Evolutionary conservation across 2,888 invertebrate genomes (phyloP).

Genomic region (Eupithecia tripunctaria): DNA sequence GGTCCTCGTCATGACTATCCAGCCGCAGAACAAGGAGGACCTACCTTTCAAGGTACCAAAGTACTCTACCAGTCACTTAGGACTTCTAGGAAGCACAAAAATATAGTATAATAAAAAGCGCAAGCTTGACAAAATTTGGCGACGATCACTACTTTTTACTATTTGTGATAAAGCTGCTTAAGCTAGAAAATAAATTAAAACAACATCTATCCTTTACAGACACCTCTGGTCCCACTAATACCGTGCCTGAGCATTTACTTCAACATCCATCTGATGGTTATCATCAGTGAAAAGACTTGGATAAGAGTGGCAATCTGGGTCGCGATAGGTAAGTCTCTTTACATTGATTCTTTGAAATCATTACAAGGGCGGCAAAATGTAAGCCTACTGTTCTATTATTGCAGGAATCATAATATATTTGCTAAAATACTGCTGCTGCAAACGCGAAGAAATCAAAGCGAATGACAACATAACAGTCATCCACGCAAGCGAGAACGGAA

Average conservation of each 20-base stretch:
- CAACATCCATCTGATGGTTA: conserved; percentile 93
- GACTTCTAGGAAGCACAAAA: background rate
- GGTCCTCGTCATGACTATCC: conserved; percentile 65
- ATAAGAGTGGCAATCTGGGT: conserved; percentile 93
- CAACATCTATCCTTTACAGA: conserved; percentile 75
- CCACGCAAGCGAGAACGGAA: conserved; percentile 63
- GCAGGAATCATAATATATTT: conserved; percentile 76
- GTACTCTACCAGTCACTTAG: background rate
- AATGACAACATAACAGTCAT: conserved; percentile 53
- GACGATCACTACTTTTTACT: background rate
- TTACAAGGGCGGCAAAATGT: background rate
- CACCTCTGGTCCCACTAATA: conserved; percentile 92
- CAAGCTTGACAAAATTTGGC: background rate
- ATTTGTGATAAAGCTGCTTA: background rate
- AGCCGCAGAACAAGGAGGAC: conserved; percentile 64
- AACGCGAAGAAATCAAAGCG: conserved; percentile 51
- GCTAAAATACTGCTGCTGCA: conserved; percentile 66
- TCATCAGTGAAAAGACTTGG: conserved; percentile 92
- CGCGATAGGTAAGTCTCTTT: conserved; percentile 85
- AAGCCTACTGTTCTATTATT: conserved; percentile 39
- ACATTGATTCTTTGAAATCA: background rate
- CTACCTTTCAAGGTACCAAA: conserved; percentile 63
- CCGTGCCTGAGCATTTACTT: conserved; percentile 92
- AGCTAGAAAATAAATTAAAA: background rate
- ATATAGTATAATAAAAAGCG: background rate